Evolutionary conservation across 2,113 vertebrate genomes (phyloP).

Genomic region (Lanius collurio): DNA sequence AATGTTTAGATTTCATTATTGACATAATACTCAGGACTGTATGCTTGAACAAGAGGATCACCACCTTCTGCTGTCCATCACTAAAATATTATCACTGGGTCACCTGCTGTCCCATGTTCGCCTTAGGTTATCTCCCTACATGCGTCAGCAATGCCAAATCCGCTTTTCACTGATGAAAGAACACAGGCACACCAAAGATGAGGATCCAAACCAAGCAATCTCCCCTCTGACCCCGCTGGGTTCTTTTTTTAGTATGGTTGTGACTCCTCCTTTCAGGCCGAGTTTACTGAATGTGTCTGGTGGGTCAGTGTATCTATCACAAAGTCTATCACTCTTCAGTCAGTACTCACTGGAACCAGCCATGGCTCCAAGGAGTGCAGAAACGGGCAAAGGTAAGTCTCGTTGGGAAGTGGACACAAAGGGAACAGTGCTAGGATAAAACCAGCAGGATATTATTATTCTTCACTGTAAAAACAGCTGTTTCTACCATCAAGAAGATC

Average conservation of each 20-base stretch:
- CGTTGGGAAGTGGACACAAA: neutral
- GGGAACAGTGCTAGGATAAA: neutral
- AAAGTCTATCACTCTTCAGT: neutral
- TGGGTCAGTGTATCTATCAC: neutral
- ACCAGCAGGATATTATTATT: neutral
- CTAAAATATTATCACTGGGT: neutral
- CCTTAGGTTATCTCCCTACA: neutral
- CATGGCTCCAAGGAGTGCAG: neutral
- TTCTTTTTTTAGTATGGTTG: neutral
- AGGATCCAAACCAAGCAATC: neutral
- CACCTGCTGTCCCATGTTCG: neutral
- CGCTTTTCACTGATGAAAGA: neutral
- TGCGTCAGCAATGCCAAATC: neutral
- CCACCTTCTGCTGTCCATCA: neutral
- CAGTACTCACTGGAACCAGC: neutral
- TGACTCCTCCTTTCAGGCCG: neutral
- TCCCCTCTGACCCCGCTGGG: neutral
- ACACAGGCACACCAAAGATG: neutral
- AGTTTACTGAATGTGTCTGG: neutral
- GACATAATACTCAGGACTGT: neutral
- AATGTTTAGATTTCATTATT: neutral
- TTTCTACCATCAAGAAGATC: neutral
- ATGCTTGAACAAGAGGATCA: neutral
- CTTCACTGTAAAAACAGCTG: neutral
- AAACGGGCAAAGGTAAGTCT: neutral